Conservation (phyloP, 1,140 invertebrate genomes). For the Drosophila sp. region DNA sequence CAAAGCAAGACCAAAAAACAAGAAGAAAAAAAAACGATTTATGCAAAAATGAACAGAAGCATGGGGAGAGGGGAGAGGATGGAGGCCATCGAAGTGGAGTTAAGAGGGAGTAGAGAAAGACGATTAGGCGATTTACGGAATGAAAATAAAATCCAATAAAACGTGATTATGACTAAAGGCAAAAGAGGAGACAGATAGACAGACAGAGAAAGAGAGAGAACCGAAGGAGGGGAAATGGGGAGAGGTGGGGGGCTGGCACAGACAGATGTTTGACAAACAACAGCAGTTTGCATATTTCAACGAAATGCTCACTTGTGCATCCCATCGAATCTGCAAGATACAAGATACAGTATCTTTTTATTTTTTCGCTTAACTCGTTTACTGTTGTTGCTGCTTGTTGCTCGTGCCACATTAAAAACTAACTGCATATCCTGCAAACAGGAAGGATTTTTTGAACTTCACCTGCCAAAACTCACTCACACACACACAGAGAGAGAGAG, state of each 20-base stretch:
- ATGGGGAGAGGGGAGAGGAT: background rate
- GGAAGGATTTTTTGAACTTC: conserved; percentile 16
- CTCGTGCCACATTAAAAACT: conserved; percentile 13
- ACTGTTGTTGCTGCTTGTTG: conserved; percentile 6
- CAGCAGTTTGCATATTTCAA: conserved; percentile 35
- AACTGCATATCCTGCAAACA: conserved; percentile 19
- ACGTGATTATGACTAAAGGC: conserved; percentile 52
- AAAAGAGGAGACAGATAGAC: background rate
- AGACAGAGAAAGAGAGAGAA: background rate
- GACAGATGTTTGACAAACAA: conserved; percentile 72
- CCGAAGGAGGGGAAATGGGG: background rate
- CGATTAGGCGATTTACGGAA: conserved; percentile 73
- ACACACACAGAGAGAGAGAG: conserved; percentile 1
- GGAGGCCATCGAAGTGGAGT: background rate
- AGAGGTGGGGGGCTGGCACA: conserved; percentile 35
- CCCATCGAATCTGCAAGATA: conserved; percentile 15
- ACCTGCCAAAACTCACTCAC: conserved; percentile 7
- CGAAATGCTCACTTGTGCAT: conserved; percentile 27
- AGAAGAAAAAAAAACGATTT: conserved; percentile 55
- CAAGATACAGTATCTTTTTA: conserved; percentile 20
- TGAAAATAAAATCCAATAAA: conserved; percentile 74
- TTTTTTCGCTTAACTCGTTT: background rate
- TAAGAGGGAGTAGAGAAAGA: conserved; percentile 10
- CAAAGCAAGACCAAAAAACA: conserved; percentile 15
- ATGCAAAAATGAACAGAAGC: conserved; percentile 55